phyloP scores from a whole-genome alignment of 2,888 invertebrate species.

The Rhyacophila evoluta region DNA sequence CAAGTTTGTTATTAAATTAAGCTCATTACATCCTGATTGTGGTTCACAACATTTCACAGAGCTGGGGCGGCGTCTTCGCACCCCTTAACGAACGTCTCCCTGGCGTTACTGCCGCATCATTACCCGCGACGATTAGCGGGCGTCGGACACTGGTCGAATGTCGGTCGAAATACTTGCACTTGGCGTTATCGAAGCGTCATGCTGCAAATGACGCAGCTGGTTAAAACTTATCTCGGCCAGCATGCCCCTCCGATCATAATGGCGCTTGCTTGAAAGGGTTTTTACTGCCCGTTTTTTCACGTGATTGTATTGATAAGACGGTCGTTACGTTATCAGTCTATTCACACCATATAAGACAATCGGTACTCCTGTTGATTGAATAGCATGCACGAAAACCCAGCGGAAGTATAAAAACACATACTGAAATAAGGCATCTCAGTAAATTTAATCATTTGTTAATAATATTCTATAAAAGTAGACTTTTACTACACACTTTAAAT shows the following conservation, averaged over 20 bases:
- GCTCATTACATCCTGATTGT: not conserved
- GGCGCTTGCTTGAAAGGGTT: not conserved
- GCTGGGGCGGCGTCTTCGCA: not conserved
- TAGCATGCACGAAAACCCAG: not conserved
- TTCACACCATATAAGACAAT: not conserved
- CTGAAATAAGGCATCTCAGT: too few relatives aligned
- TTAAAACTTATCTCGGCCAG: not conserved
- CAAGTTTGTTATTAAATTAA: constrained; percentile 17
- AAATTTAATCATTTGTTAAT: too few relatives aligned
- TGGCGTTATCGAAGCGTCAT: constrained; percentile 5
- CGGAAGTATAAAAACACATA: too few relatives aligned
- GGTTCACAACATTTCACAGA: constrained; percentile 2
- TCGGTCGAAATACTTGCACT: constrained; percentile 25
- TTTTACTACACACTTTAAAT: too few relatives aligned
- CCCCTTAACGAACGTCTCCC: constrained; percentile 31
- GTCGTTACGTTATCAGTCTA: not conserved
- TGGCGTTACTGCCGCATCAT: constrained; percentile 46
- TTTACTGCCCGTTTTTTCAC: not conserved
- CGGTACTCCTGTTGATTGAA: not conserved
- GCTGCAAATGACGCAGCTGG: constrained; percentile 3
- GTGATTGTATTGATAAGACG: not conserved
- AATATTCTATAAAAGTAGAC: too few relatives aligned
- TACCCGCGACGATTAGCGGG: constrained; percentile 49
- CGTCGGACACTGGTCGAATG: constrained; percentile 27
- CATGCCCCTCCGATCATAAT: constrained; percentile 23